phyloP scores from a whole-genome alignment of 2,888 invertebrate species.

The Archips xylosteana region DNA sequence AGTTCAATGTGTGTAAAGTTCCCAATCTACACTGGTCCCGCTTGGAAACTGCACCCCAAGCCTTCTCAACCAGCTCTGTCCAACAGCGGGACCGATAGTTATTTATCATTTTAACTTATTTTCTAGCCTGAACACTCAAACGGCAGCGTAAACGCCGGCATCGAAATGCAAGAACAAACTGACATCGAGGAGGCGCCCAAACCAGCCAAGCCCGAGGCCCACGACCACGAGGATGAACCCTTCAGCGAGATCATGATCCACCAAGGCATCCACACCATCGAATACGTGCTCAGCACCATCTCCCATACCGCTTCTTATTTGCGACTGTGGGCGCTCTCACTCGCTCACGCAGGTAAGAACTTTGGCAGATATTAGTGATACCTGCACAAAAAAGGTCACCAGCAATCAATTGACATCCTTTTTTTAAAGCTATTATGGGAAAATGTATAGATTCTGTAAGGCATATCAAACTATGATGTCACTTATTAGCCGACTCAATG shows the following conservation, averaged over 20 bases:
- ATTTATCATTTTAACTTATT: not conserved
- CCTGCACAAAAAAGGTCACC: no score
- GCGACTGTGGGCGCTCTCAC: constrained; percentile 97
- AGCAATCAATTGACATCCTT: no score
- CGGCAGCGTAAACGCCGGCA: constrained; percentile 88
- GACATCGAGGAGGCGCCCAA: constrained; percentile 61
- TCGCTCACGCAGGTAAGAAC: constrained; percentile 95
- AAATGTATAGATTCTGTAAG: no score
- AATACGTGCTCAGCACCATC: constrained; percentile 97
- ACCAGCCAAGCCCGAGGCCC: constrained; percentile 50
- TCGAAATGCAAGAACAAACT: constrained; percentile 86
- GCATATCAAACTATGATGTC: no score
- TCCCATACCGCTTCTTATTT: constrained; percentile 99
- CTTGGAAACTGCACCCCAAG: no score
- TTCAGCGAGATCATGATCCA: constrained; percentile 96
- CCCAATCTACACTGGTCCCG: no score
- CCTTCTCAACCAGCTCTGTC: no score
- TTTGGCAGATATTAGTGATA: not conserved
- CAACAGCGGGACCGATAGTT: no score
- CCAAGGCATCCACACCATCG: constrained; percentile 98
- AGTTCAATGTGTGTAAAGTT: no score
- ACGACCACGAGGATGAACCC: constrained; percentile 86
- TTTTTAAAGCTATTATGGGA: no score
- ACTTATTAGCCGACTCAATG: no score
- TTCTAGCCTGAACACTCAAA: constrained; percentile 78